Percentiles rank a stretch among this genome's conserved stretches.
Evolutionary conservation across 2,797 vertebrate genomes (phyloP).

Genomic region (Rachycentron canadum): DNA sequence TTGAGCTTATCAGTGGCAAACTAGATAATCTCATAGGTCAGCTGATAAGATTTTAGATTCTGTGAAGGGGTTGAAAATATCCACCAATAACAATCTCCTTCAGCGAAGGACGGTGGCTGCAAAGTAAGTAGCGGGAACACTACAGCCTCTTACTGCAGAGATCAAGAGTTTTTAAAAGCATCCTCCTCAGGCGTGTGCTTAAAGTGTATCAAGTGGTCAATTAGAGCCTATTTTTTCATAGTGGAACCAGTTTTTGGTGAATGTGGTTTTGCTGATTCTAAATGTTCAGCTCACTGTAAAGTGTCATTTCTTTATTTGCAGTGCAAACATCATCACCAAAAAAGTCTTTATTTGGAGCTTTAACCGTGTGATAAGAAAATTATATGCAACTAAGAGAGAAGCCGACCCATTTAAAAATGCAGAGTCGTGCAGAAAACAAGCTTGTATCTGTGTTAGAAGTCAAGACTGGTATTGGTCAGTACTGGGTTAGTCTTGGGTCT

Average conservation of each 20-base stretch:
- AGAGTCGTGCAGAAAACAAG: not conserved
- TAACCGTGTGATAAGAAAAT: too few species aligned
- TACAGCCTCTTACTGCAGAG: not conserved
- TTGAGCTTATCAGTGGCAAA: conserved; percentile 38
- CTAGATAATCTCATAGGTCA: conserved; percentile 49
- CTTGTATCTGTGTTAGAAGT: not conserved
- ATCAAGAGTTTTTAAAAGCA: conserved; percentile 18
- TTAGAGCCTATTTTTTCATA: conserved; percentile 21
- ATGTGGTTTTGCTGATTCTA: conserved; percentile 27
- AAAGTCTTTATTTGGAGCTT: not conserved
- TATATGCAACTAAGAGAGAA: not conserved
- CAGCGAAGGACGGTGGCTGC: not conserved
- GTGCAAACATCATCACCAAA: not conserved
- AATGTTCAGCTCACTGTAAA: conserved; percentile 4
- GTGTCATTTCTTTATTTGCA: not conserved
- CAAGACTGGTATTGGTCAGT: not conserved
- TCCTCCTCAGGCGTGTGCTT: conserved; percentile 7
- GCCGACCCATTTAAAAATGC: not conserved
- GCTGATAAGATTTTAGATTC: conserved; percentile 39
- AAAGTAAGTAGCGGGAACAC: not conserved
- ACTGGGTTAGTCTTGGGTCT: not conserved
- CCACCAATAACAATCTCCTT: not conserved
- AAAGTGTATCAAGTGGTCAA: conserved; percentile 14
- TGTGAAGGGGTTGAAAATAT: not conserved
- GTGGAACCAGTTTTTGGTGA: conserved; percentile 1